phyloP scores from a whole-genome alignment of 2,888 invertebrate genomes.

The Lasius platythorax region DNA sequence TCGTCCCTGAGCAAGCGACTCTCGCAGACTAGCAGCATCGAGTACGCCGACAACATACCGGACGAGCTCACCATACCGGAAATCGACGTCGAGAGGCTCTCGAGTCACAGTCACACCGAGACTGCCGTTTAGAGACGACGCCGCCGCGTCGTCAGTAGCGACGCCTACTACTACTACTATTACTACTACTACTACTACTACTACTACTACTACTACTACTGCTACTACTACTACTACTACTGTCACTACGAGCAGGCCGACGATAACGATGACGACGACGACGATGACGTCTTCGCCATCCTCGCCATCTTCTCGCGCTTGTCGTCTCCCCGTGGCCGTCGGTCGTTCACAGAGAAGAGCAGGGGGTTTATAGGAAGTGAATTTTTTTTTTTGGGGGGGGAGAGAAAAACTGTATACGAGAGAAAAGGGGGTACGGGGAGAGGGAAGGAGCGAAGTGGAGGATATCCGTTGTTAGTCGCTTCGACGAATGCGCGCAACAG shows the following conservation, averaged over 20 bases:
- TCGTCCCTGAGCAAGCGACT: conserved; percentile 96
- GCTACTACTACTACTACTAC: no score
- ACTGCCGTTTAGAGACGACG: conserved; percentile 92
- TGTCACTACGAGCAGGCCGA: conserved; percentile 30
- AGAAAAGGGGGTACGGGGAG: conserved; percentile 32
- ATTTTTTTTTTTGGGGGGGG: not conserved
- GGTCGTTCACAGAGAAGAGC: conserved; percentile 19
- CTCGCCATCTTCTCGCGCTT: conserved; percentile 31
- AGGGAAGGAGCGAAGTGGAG: conserved; percentile 23
- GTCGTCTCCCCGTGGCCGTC: conserved; percentile 51
- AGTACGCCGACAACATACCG: conserved; percentile 95
- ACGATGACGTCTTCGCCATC: conserved; percentile 22
- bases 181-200: not conserved
- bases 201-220: not conserved
- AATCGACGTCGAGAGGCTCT: conserved; percentile 96
- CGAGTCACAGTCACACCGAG: conserved; percentile 97
- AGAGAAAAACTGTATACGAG: conserved; percentile 1
- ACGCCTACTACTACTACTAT: conserved; percentile 49
- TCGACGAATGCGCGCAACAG: not conserved
- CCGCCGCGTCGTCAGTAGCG: conserved; percentile 54
- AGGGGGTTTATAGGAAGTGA: conserved; percentile 14
- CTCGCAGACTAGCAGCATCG: conserved; percentile 96
- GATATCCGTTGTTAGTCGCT: conserved; percentile 2
- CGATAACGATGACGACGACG: conserved; percentile 8
- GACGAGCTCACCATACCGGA: conserved; percentile 96